phyloP scores from a whole-genome alignment of 2,888 invertebrate genomes.

The Hoplodrina ambigua region DNA sequence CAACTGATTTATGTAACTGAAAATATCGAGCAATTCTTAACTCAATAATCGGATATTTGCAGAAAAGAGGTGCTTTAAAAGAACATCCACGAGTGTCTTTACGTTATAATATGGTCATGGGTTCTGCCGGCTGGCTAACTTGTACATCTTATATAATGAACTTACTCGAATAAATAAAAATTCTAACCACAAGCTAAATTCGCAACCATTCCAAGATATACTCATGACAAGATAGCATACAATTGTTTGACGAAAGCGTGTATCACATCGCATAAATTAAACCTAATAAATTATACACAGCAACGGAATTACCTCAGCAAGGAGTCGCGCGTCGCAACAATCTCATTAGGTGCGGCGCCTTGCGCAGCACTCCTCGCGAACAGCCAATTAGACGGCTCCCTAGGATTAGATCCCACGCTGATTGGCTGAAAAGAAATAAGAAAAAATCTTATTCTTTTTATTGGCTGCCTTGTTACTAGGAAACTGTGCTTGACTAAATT shows the following conservation, averaged over 20 bases:
- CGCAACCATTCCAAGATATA: no score
- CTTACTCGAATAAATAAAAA: no score
- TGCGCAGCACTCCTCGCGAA: slow-evolving; percentile 11
- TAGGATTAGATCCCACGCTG: slow-evolving; percentile 45
- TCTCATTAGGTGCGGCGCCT: slow-evolving; percentile 31
- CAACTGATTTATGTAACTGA: no score
- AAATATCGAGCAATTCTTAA: no score
- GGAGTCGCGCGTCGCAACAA: slow-evolving; percentile 18
- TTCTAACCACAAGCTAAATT: no score
- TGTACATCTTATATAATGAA: no score
- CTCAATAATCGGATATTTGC: no score
- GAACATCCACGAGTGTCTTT: no score
- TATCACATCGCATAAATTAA: slow-evolving; percentile 2
- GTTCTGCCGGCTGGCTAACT: no score
- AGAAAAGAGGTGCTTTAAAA: no score
- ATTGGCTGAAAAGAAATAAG: slow-evolving; percentile 43
- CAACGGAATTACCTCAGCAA: slow-evolving; percentile 16
- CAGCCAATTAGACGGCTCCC: slow-evolving; percentile 55
- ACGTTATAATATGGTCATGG: no score
- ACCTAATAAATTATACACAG: neutral
- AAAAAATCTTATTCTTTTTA: slow-evolving; percentile 41
- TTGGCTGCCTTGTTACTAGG: neutral
- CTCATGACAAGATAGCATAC: neutral
- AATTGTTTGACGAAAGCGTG: neutral
- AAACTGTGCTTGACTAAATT: slow-evolving; percentile 18